Conservation (phyloP, 2,888 invertebrate genomes). For the Uropetala carovei region DNA sequence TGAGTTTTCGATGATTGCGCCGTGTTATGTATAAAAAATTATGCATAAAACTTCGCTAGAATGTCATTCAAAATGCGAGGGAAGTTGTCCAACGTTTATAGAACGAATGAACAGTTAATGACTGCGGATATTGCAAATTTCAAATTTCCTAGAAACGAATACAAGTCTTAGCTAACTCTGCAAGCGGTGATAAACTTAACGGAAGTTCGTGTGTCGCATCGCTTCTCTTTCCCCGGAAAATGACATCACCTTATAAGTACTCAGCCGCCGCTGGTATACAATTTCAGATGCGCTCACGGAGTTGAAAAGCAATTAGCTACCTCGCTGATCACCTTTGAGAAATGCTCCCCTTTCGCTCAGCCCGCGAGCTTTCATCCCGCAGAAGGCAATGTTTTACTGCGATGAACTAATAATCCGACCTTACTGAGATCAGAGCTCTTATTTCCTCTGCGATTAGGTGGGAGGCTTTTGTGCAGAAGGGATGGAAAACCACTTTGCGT, state of each 20-base stretch:
- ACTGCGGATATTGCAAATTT: no score
- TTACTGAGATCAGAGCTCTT: neutral
- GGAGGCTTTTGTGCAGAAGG: neutral
- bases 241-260: neutral
- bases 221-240: neutral
- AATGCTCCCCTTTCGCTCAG: neutral
- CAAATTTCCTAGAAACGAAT: no score
- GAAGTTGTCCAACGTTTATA: no score
- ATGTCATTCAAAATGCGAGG: no score
- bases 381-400: neutral
- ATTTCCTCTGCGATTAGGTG: neutral
- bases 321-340: conserved; percentile 29
- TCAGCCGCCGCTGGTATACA: neutral
- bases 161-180: no score
- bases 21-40: no score
- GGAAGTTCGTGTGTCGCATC: no score
- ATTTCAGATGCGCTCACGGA: neutral
- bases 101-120: no score
- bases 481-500: neutral
- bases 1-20: no score
- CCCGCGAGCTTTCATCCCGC: neutral
- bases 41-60: no score
- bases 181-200: no score
- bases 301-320: conserved; percentile 7
- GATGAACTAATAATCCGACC: conserved; percentile 1